Base-by-base conservation (phyloP, 2,888 invertebrate species). In the Drosophila kambysellisi region DNA sequence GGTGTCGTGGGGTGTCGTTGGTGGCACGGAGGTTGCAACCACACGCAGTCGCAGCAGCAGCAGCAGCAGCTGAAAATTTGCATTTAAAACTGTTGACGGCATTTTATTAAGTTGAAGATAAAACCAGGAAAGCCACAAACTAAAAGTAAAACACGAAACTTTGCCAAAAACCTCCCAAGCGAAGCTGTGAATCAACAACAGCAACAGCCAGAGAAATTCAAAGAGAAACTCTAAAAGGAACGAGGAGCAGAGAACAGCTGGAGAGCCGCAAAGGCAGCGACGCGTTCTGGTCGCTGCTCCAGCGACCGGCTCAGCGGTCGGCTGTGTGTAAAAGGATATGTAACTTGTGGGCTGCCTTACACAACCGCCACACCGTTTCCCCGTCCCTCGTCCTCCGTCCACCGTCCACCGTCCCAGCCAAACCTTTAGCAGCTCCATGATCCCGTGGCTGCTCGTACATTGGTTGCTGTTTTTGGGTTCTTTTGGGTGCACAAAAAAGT, bases 11-110 rank as follows among this genome's bases (percentile, higher is more conserved):
- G 9, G 20, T 17, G n/a, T 32, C n/a, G 11, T 32, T 15, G n/a
- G 50, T 64, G 67, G 52, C 52, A 60, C 50, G 48, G 66, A 65
- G 72, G 54, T 46, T 73, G 78, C 81, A 81, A 77, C 78, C 78
- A 46, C 79, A 81, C 58, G 79, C 81, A 79, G 88, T 73, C 73
- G 74, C 35, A 77, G 70, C 37, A 56, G 70, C 25, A 25, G 70
- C 37, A 56, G 70, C 76, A 77, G 67, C 70, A 79, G 70, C 53
- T 89, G 89, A 65, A 88, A 89, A 88, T 88, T 90, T 90, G 89
- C 87, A 90, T 89, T 89, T 89, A 85, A 85, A 89, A 88, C 91
- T 88, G 87, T 88, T 90, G 87, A 88, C 91, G 87, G 88, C 87
- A 84, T 88, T 88, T 88, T 88, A 88, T 88, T 90, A 88, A 88